Conservation (phyloP, 2,113 vertebrate genomes). For the Mustela lutreola region DNA sequence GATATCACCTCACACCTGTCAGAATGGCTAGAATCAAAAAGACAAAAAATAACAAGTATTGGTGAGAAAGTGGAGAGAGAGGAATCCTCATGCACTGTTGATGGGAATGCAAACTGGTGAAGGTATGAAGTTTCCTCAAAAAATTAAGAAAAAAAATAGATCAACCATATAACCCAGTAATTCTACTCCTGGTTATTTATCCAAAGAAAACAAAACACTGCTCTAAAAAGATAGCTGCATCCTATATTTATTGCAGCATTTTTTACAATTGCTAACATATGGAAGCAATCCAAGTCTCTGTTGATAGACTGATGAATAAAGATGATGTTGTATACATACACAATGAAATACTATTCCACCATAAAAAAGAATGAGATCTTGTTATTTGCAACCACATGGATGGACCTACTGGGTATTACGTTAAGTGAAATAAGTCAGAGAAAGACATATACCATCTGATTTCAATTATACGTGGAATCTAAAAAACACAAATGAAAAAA, state of each 20-base stretch:
- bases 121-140: neutral
- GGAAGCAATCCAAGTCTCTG: neutral
- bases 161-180: neutral
- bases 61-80: neutral
- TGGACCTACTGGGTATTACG: neutral
- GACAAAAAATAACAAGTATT: neutral
- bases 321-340: neutral
- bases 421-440: neutral
- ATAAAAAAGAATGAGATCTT: neutral
- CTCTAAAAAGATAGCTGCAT: neutral
- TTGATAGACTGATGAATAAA: neutral
- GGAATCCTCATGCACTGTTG: neutral
- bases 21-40: neutral
- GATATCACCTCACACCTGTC: neutral
- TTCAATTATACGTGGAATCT: neutral
- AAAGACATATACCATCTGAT: neutral
- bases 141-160: neutral
- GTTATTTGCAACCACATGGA: neutral
- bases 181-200: neutral
- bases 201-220: neutral
- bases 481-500: neutral
- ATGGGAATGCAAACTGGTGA: neutral
- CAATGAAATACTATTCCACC: neutral
- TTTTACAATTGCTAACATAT: neutral
- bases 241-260: neutral